These are phyloP conservation scores for Silurus meridionalis DNA, from an alignment of 2,113 vertebrate genomes.

Conservation along the genomic window DNA sequence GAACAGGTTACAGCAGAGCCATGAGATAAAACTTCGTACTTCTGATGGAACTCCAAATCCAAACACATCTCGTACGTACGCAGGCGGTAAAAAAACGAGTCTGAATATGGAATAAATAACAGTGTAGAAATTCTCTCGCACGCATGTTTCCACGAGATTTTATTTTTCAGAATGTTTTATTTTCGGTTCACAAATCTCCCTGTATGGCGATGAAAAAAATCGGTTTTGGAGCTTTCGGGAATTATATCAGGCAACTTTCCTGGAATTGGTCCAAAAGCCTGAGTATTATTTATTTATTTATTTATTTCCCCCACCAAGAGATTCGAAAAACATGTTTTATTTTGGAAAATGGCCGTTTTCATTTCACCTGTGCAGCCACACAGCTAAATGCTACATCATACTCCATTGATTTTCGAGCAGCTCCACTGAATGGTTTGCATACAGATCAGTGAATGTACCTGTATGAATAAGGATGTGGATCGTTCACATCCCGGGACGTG, in stretches of 20 bases:
- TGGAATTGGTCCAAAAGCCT: background rate
- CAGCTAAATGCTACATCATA: constrained; percentile 23
- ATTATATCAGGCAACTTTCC: background rate
- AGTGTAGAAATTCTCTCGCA: background rate
- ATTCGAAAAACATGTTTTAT: background rate
- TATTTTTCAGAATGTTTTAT: background rate
- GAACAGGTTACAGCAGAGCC: constrained; percentile 33
- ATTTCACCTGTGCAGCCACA: background rate
- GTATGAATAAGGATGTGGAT: constrained; percentile 8
- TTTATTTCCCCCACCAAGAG: background rate
- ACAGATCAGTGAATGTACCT: constrained; percentile 44
- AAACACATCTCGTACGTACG: no score
- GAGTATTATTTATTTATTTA: background rate
- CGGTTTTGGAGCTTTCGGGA: background rate
- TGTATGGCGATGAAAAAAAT: background rate
- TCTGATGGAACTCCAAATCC: background rate
- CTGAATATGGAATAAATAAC: background rate
- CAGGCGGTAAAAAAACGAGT: background rate
- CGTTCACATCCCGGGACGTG: constrained; percentile 7
- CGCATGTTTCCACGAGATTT: background rate
- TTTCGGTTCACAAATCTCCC: background rate
- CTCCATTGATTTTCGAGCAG: constrained; percentile 28
- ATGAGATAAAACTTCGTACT: background rate
- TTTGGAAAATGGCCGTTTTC: background rate
- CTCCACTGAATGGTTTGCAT: background rate